These are phyloP conservation scores for Anthonomus grandis DNA, from an alignment of 1,140 invertebrate genomes.

Conservation along the genomic window DNA sequence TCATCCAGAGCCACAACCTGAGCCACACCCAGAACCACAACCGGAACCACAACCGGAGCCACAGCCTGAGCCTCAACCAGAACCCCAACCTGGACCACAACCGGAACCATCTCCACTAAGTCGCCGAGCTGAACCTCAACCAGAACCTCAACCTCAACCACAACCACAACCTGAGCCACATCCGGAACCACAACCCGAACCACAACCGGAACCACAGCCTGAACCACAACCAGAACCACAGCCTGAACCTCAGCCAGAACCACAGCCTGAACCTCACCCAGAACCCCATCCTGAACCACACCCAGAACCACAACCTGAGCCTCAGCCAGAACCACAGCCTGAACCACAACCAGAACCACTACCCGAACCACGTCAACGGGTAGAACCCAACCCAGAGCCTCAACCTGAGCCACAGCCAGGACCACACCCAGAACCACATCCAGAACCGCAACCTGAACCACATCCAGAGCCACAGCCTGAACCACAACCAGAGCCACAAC, in stretches of 20 bases:
- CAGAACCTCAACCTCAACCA: constrained; percentile 3
- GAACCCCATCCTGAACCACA: background rate
- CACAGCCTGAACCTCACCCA: constrained; percentile 3
- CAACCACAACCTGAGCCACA: constrained; percentile 1
- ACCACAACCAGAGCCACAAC: constrained; percentile 5
- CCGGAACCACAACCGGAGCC: constrained; percentile 5
- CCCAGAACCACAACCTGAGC: constrained; percentile 8
- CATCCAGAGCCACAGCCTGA: background rate
- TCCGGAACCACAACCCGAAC: constrained; percentile 1
- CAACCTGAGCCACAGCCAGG: constrained; percentile 3
- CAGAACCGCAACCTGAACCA: background rate
- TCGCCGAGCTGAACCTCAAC: constrained; percentile 11
- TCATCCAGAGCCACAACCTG: background rate
- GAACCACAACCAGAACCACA: constrained; percentile 4
- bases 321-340: constrained; percentile 4
- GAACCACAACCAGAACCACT: constrained; percentile 5
- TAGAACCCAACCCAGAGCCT: constrained; percentile 3
- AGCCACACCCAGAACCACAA: background rate
- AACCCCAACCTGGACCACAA: constrained; percentile 1
- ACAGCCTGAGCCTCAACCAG: constrained; percentile 4
- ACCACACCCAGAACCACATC: constrained; percentile 1
- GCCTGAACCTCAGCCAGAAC: constrained; percentile 5
- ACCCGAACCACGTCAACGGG: background rate
- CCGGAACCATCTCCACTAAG: constrained; percentile 5
- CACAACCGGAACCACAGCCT: background rate